A percentile compares a stretch with the other conserved stretches of the same genome.
phyloP scores from a whole-genome alignment of 2,888 invertebrate species.

The Meteorus colon region DNA sequence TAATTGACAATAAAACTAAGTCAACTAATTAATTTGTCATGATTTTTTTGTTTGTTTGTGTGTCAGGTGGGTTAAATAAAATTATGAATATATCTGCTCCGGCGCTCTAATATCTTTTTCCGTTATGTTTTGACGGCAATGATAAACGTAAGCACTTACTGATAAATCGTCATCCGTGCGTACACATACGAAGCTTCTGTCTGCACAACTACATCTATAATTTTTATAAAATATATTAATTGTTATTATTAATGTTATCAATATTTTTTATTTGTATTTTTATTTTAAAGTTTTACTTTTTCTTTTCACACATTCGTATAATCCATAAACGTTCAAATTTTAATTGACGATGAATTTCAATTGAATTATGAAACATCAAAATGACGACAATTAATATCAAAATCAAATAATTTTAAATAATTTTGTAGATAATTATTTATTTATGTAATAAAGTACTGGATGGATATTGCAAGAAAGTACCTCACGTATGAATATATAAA shows the following conservation, averaged over 20 bases:
- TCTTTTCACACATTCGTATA: background rate
- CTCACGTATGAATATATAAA: too few relatives aligned
- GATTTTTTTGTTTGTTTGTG: background rate
- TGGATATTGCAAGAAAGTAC: too few relatives aligned
- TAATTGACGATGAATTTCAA: too few relatives aligned
- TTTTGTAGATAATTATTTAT: too few relatives aligned
- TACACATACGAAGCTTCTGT: slow-evolving; percentile 72
- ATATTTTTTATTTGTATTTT: slow-evolving; percentile 7
- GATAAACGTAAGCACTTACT: slow-evolving; percentile 77
- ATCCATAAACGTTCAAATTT: background rate
- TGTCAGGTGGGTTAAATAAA: background rate
- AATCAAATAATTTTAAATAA: too few relatives aligned
- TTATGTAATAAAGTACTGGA: too few relatives aligned
- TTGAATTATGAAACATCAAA: too few relatives aligned
- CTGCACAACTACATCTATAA: slow-evolving; percentile 76
- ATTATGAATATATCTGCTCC: slow-evolving; percentile 48
- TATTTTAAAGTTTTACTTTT: background rate
- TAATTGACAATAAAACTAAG: background rate
- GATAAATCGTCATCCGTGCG: slow-evolving; percentile 77
- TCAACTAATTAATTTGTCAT: slow-evolving; percentile 9
- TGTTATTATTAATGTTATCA: slow-evolving; percentile 1
- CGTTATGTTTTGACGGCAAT: slow-evolving; percentile 73
- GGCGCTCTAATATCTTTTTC: slow-evolving; percentile 61
- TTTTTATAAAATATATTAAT: slow-evolving; percentile 40
- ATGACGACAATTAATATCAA: too few relatives aligned